Evolutionary conservation across 2,113 vertebrate genomes (phyloP).

Genomic region (Eolophus roseicapilla): DNA sequence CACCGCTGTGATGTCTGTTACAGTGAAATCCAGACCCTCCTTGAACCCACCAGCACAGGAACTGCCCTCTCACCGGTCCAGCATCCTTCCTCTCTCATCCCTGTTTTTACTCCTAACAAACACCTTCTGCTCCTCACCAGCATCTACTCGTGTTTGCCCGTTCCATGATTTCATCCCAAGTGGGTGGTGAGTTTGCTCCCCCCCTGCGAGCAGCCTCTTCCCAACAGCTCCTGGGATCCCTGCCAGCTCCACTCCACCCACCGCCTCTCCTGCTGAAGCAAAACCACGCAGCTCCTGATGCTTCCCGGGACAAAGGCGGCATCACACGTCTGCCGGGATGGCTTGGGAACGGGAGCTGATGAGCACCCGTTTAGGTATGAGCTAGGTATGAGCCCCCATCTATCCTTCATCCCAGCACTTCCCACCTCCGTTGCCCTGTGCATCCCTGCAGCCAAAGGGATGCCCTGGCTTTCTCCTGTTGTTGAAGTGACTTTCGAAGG

Average conservation of each 20-base stretch:
- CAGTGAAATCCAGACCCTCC: background rate
- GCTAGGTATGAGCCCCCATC: background rate
- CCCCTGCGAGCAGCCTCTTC: slow-evolving; percentile 27
- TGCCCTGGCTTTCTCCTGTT: accelerated
- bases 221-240: slow-evolving; percentile 23
- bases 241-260: slow-evolving; percentile 53
- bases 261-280: background rate
- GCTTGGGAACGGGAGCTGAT: background rate
- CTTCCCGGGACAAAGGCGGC: background rate
- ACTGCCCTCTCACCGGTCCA: background rate
- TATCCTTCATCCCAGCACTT: background rate
- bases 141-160: background rate
- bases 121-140: background rate
- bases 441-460: background rate
- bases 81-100: background rate
- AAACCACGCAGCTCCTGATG: slow-evolving; percentile 12
- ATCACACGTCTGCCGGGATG: background rate
- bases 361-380: background rate
- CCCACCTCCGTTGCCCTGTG: background rate
- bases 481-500: accelerated
- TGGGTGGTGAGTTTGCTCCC: slow-evolving; percentile 48
- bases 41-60: background rate
- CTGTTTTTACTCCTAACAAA: background rate
- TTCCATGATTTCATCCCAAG: slow-evolving; percentile 48
- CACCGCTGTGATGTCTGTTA: accelerated